Percentiles rank a stretch among this genome's conserved stretches.
Evolutionary conservation across 1,140 invertebrate species (phyloP).

Genomic region (Parapsyche elsis): DNA sequence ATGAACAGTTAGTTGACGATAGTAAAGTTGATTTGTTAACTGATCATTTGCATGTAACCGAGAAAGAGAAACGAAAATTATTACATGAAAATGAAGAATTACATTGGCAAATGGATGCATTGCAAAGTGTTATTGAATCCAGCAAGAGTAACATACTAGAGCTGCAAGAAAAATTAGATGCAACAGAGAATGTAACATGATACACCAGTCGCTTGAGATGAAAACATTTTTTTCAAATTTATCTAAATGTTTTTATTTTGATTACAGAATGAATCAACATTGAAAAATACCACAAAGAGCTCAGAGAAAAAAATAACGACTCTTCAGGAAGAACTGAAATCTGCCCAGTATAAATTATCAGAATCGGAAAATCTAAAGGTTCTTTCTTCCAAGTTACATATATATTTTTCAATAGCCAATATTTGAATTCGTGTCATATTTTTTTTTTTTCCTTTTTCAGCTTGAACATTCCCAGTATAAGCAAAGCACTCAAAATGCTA

Average conservation of each 20-base stretch:
- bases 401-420: neutral
- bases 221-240: no score
- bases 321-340: conserved; percentile 60
- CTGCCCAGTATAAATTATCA: conserved; percentile 62
- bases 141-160: conserved; percentile 47
- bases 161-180: conserved; percentile 57
- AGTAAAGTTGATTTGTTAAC: conserved; percentile 62
- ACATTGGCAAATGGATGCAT: conserved; percentile 63
- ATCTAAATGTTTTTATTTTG: neutral
- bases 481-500: conserved; percentile 58
- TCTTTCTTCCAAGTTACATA: conserved; percentile 31
- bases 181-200: conserved; percentile 26
- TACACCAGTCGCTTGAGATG: neutral
- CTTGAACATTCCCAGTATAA: conserved; percentile 62
- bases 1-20: conserved; percentile 9
- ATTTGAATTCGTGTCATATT: neutral
- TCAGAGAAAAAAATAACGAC: conserved; percentile 58
- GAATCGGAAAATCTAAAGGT: conserved; percentile 65
- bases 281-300: neutral
- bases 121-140: conserved; percentile 59
- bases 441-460: conserved; percentile 55
- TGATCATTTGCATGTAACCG: conserved; percentile 61
- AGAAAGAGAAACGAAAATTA: conserved; percentile 61
- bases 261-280: neutral
- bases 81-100: conserved; percentile 64